Conservation (phyloP, 2,888 invertebrate species). For the Sarcophaga subvicina region DNA sequence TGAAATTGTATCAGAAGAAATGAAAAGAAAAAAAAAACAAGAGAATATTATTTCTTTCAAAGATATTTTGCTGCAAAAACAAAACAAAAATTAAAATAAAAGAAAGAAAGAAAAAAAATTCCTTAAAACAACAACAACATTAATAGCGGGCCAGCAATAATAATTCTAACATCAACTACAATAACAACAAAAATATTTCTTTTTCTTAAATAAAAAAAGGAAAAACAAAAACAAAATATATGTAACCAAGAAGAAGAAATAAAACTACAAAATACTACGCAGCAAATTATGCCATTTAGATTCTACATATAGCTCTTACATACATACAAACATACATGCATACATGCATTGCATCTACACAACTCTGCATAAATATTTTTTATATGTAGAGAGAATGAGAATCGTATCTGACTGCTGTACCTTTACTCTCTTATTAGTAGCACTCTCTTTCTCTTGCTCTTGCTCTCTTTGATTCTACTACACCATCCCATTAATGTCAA, state of each 20-base stretch:
- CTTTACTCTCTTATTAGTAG: neutral
- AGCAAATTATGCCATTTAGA: conserved; percentile 69
- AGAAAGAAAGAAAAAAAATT: conserved; percentile 31
- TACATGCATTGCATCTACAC: neutral
- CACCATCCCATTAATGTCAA: neutral
- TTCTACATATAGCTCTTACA: neutral
- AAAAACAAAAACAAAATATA: conserved; percentile 51
- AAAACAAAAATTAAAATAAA: neutral
- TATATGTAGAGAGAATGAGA: neutral
- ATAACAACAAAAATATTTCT: conserved; percentile 28
- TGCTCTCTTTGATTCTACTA: neutral
- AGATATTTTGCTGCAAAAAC: conserved; percentile 49
- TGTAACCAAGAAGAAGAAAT: conserved; percentile 56
- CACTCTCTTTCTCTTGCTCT: neutral
- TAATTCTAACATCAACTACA: conserved; percentile 31
- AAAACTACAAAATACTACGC: conserved; percentile 70
- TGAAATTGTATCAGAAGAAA: neutral
- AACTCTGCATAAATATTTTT: neutral
- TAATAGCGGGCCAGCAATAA: conserved; percentile 7
- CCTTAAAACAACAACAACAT: conserved; percentile 55
- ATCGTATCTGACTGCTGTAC: neutral
- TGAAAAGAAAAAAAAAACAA: neutral
- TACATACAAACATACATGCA: neutral
- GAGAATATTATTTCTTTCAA: conserved; percentile 9
- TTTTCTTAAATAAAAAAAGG: neutral